phyloP scores from a whole-genome alignment of 2,113 vertebrate species.

The Psephotus haematonotus region DNA sequence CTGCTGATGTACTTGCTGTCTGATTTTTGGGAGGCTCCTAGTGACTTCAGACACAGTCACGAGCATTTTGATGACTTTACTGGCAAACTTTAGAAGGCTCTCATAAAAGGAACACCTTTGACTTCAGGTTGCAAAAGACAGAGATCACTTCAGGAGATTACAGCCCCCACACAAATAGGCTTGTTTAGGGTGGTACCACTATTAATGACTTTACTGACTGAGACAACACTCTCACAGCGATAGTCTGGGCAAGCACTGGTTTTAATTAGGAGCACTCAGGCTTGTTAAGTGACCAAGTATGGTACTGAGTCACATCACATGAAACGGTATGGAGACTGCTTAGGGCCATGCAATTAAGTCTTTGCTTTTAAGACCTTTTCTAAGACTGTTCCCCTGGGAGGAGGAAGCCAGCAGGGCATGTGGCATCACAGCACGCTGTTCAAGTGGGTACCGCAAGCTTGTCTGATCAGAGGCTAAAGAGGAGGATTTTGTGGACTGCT shows the following conservation, averaged over 20 bases:
- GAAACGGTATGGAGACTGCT: not conserved
- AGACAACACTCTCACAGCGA: not conserved
- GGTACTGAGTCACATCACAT: not conserved
- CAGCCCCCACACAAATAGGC: rapidly evolving
- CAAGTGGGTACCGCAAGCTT: not conserved
- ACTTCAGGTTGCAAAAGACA: not conserved
- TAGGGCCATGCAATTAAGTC: not conserved
- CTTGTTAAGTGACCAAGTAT: not conserved
- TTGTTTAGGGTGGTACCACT: not conserved
- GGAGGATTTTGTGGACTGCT: not conserved
- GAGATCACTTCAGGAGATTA: not conserved
- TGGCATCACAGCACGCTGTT: not conserved
- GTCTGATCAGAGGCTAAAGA: not conserved
- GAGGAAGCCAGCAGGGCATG: not conserved
- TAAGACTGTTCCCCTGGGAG: not conserved
- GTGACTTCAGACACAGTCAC: rapidly evolving
- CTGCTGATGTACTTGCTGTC: rapidly evolving
- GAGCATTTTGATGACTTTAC: not conserved
- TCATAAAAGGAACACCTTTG: not conserved
- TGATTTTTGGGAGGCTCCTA: not conserved
- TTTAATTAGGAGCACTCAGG: not conserved
- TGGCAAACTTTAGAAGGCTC: not conserved
- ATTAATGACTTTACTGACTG: not conserved
- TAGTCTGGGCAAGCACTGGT: not conserved
- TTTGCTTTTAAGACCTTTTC: not conserved